These are phyloP conservation scores for Thereva unica DNA, from an alignment of 2,888 invertebrate genomes.

Conservation along the genomic window DNA sequence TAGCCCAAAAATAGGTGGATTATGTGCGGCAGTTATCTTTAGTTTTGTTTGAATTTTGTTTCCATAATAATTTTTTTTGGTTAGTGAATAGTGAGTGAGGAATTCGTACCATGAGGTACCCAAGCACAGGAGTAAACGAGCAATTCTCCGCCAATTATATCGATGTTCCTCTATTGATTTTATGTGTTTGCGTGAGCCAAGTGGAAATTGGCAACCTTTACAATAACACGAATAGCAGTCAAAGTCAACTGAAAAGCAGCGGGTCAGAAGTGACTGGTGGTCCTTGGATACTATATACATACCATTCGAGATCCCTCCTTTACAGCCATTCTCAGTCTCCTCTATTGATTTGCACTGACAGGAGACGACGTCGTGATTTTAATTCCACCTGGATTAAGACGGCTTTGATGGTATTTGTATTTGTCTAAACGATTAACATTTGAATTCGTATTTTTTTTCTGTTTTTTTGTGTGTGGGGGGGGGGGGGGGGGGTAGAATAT, in stretches of 20 bases:
- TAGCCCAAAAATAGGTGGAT: neutral
- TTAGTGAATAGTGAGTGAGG: neutral
- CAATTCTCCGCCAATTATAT: conserved; percentile 10
- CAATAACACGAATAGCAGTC: neutral
- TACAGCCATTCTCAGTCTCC: too few species aligned
- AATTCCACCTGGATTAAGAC: too few species aligned
- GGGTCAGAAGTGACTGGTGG: neutral
- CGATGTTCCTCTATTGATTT: conserved; percentile 25
- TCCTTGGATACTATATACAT: neutral
- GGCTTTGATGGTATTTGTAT: too few species aligned
- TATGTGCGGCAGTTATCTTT: conserved; percentile 20
- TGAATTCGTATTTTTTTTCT: too few species aligned
- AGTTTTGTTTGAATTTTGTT: conserved; percentile 5
- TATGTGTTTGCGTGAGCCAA: conserved; percentile 1
- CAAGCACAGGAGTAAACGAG: conserved; percentile 25
- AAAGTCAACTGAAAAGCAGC: neutral
- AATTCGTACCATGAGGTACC: conserved; percentile 5
- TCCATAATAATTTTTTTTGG: conserved; percentile 22
- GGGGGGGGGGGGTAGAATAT: too few species aligned
- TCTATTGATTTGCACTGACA: too few species aligned
- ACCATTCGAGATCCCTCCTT: too few species aligned
- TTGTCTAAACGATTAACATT: too few species aligned
- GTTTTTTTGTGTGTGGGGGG: too few species aligned
- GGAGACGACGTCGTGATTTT: too few species aligned
- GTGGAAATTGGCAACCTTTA: conserved; percentile 5